Base-by-base conservation (phyloP, 1,140 invertebrate species). In the Drosophila kikkawai region DNA sequence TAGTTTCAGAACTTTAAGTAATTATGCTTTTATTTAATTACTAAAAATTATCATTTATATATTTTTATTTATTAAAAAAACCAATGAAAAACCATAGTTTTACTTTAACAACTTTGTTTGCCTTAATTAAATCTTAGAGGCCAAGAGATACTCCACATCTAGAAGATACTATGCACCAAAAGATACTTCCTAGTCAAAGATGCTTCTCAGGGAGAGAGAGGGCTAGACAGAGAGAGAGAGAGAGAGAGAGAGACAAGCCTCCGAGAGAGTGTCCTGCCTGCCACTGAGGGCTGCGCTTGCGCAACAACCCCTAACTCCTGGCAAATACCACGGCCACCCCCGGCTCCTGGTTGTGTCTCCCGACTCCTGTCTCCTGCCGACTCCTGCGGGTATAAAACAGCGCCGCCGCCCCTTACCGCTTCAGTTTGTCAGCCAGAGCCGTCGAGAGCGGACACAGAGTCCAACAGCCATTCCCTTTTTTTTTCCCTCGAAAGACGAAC, bases 361-460 rank as follows among this genome's bases (percentile, higher is more conserved):
- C 26, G 26, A 26, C 42, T 37, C 15, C 15, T 7, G 19, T 11
- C 60, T 34, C 7, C 32, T 34, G 51, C 0, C 3, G 17, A 13
- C 50, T 12, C 29, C 48, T 17, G 26, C 65, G 74, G 69, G 81
- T 88, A 88, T 88, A 88, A 88, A 88, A 81, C 41, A 50, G 32
- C 11, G 60, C 39, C 69, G 75, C 60, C 60, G 64, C 69, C 67
- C 78, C 61, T 79, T 53, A 58, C 56, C 66, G 42, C 75, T 79
- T 91, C 84, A 92, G 91, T 92, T 92, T 92, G 91, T 92, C 91
- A 92, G 91, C 91, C 79, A 91, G 82, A 79, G 91, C 75, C 75
- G 67, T 69, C 53, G 61, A 78, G 65, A 77, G 51, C 53, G 55
- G 75, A 34, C 64, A 36, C 57, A 42, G 61, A 59, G 60, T 74